Conservation (phyloP, 2,797 vertebrate species). For the Sebastolobus alascanus region DNA sequence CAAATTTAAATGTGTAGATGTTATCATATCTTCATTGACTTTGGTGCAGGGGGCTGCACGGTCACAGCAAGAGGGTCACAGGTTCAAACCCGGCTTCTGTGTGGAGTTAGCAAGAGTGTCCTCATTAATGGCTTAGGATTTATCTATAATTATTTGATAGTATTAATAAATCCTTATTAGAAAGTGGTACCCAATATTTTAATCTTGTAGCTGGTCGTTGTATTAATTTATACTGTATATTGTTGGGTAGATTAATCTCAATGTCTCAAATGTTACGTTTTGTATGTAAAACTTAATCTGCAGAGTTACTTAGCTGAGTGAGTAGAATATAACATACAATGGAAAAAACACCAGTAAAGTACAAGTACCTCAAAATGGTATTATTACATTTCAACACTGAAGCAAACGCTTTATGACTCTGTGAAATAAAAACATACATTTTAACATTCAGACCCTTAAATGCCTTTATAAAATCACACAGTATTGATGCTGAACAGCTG, state of each 20-base stretch:
- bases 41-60: neutral
- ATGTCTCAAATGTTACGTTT: fast-evolving
- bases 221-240: neutral
- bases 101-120: too few relatives aligned
- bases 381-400: too few relatives aligned
- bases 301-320: neutral
- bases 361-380: neutral
- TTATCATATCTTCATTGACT: neutral
- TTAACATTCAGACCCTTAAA: neutral
- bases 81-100: too few relatives aligned
- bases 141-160: too few relatives aligned
- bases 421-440: neutral
- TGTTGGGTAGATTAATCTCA: too few relatives aligned
- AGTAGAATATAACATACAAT: neutral
- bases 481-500: too few relatives aligned
- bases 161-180: too few relatives aligned
- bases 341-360: too few relatives aligned
- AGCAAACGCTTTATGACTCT: neutral
- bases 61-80: too few relatives aligned
- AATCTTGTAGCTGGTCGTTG: neutral
- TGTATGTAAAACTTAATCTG: neutral
- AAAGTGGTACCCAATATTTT: too few relatives aligned
- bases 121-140: too few relatives aligned
- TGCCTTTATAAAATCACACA: too few relatives aligned
- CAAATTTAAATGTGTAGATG: neutral